Conservation (phyloP, 2,888 invertebrate genomes). For the Dyspetes luteomarginatus region DNA sequence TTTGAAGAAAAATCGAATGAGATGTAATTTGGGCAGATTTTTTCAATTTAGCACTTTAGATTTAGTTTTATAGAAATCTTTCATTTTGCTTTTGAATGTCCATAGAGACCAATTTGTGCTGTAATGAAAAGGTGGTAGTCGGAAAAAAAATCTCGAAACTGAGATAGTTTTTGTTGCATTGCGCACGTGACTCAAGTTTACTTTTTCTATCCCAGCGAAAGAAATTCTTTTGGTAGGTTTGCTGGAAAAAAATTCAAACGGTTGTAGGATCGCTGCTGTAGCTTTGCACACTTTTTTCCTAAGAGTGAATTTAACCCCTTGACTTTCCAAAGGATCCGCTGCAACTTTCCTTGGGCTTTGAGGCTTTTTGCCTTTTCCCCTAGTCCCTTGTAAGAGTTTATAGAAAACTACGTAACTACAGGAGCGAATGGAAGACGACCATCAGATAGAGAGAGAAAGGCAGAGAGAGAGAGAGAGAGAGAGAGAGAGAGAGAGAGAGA, state of each 20-base stretch:
- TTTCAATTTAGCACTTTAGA: too few relatives aligned
- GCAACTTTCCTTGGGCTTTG: constrained; percentile 7
- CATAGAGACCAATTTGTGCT: neutral
- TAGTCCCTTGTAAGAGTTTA: constrained; percentile 13
- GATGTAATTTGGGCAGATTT: too few relatives aligned
- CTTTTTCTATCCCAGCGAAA: neutral
- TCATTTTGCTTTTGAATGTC: too few relatives aligned
- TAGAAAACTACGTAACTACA: constrained; percentile 31
- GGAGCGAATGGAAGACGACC: neutral
- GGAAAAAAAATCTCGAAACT: too few relatives aligned
- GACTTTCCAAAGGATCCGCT: neutral
- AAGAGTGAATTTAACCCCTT: constrained; percentile 13
- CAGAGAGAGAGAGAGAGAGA: neutral
- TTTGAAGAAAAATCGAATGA: too few relatives aligned
- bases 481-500: too few relatives aligned
- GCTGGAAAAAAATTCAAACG: neutral
- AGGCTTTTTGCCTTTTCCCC: neutral
- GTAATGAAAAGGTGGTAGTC: neutral
- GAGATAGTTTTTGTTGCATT: neutral
- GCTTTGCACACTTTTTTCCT: neutral
- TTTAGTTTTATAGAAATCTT: too few relatives aligned
- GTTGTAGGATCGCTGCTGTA: constrained; percentile 2
- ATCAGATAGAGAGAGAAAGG: neutral
- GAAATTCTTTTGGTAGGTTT: constrained; percentile 21
- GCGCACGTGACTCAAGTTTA: constrained; percentile 39